These are phyloP conservation scores for Enteromius thamalakanensis DNA, from an alignment of 2,797 vertebrate genomes.

Conservation along the genomic window DNA sequence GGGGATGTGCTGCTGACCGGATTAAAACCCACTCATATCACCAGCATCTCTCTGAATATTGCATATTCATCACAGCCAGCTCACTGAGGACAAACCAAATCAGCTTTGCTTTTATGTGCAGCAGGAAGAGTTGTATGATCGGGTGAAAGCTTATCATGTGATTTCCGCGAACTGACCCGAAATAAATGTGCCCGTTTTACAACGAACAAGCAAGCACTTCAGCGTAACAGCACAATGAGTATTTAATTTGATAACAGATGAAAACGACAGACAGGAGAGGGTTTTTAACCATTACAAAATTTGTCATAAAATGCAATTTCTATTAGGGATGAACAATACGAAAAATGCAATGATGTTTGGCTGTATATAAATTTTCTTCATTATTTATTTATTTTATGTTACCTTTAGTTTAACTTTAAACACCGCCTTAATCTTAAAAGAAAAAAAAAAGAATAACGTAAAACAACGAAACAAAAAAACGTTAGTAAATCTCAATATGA, in stretches of 20 bases:
- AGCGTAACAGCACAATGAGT: background rate
- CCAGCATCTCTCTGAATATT: conserved; percentile 26
- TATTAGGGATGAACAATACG: background rate
- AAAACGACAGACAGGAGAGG: background rate
- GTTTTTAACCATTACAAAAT: background rate
- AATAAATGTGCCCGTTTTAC: background rate
- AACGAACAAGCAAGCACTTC: background rate
- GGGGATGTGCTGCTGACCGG: conserved; percentile 3
- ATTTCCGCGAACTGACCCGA: background rate
- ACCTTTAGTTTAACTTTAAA: background rate
- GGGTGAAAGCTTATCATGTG: background rate
- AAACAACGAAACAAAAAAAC: no score
- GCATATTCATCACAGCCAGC: conserved; percentile 30
- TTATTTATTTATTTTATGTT: background rate
- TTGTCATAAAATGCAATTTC: no score
- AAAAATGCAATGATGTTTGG: background rate
- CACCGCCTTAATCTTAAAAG: background rate
- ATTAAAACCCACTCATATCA: conserved; percentile 27
- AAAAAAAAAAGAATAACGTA: background rate
- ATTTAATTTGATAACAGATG: background rate
- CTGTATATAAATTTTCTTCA: background rate
- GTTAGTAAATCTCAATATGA: background rate
- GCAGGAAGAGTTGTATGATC: background rate
- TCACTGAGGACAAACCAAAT: conserved; percentile 34
- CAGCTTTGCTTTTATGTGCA: conserved; percentile 34